These are phyloP conservation scores for Rotaria sp. DNA, from an alignment of 2,888 invertebrate species.

Conservation along the genomic window DNA sequence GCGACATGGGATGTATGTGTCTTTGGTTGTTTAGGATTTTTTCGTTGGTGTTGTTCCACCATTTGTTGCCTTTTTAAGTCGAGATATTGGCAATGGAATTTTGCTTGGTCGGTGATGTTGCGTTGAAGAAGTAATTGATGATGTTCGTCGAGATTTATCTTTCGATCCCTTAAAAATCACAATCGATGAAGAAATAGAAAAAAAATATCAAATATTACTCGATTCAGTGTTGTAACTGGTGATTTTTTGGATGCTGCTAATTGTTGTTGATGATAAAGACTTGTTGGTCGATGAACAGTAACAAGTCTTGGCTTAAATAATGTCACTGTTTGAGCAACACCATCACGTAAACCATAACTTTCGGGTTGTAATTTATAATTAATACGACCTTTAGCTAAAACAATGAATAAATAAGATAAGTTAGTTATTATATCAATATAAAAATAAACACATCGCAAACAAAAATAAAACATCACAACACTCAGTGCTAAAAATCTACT, in stretches of 20 bases:
- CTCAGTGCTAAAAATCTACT: neutral
- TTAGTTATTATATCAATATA: neutral
- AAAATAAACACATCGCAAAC: too few relatives aligned
- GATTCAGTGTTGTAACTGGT: neutral
- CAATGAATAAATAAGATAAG: too few relatives aligned
- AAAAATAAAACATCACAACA: neutral
- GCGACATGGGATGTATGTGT: too few relatives aligned
- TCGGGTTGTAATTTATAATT: neutral
- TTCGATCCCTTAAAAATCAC: too few relatives aligned
- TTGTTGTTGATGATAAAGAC: neutral
- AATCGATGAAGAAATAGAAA: too few relatives aligned
- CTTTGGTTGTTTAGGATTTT: neutral
- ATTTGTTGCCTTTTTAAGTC: neutral
- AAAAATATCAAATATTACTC: neutral
- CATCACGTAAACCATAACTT: neutral
- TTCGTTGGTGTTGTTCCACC: neutral
- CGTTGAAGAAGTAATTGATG: neutral
- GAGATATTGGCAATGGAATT: neutral
- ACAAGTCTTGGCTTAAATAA: slow-evolving; percentile 1
- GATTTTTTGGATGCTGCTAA: neutral
- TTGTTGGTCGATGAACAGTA: neutral
- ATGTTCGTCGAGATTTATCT: neutral
- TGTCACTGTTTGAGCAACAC: neutral
- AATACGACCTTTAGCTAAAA: slow-evolving; percentile 10
- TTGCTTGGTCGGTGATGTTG: neutral